Base-by-base conservation (phyloP, 1,140 invertebrate genomes). In the Hormaphis cornu region DNA sequence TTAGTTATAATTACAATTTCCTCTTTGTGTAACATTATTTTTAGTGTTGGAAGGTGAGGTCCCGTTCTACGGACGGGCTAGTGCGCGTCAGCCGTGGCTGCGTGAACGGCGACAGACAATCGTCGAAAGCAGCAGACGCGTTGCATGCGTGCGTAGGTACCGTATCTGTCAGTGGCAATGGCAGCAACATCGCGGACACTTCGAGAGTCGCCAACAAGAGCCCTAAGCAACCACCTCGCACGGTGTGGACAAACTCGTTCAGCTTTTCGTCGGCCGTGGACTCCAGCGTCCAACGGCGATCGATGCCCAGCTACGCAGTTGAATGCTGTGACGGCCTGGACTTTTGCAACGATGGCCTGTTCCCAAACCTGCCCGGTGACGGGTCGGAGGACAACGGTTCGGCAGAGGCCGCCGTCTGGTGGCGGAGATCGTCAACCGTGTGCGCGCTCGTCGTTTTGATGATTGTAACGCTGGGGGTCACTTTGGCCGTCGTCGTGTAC, bases 311-410 rank as follows among this genome's bases (percentile, higher is more conserved):
- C 16, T 53, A 54, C 8, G 35, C 50, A 1, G n/a, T 54, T 1
- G 50, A 53, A 54, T 69, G 69, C 54, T 69, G 69, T 18, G 22
- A 35, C 3, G 69, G 50, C 3, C 33, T 20, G 24, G 37, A 69
- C 20, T 14, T 10, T n/a, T 69, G 69, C 28, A 69, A 69, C 8
- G 35, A 56, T 0, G 69, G 69, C 0, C 8, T 16, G 3, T 69
- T 69, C 3, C 69, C 69, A 7, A 16, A 8, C 0, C 26, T 69
- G 7, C n/a, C 69, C 0, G 22, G n/a, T 1, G 26, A 16, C 2
- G 10, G 5, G 18, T 2, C 24, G 2, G 24, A 52, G 16, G 26
- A 35, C 10, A 56, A 56, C 8, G 30, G 16, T 16, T 56, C 53
- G 18, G 20, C 18, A 35, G 53, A 28, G 1, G 16, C 26, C 10